Evolutionary conservation across 2,888 invertebrate species (phyloP).

Genomic region (Chrysolina oricalcia): DNA sequence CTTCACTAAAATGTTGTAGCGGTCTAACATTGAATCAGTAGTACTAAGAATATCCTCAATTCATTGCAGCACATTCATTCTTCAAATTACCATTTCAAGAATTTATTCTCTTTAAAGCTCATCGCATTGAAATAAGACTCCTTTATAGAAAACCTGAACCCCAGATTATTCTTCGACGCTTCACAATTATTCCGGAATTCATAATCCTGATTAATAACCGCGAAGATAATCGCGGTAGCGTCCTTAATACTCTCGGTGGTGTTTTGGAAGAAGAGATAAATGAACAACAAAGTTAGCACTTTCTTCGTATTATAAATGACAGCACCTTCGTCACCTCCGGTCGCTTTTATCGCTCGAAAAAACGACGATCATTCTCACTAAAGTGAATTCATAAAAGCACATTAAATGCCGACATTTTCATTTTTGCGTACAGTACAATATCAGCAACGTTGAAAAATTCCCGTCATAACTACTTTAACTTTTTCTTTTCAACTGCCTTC

Average conservation of each 20-base stretch:
- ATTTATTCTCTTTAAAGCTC: too few relatives aligned
- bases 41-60: too few relatives aligned
- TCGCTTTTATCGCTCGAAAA: constrained; percentile 1
- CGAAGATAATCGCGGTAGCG: not conserved
- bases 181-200: constrained; percentile 9
- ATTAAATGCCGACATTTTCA: constrained; percentile 9
- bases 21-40: too few relatives aligned
- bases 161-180: constrained; percentile 1
- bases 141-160: not conserved
- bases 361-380: constrained; percentile 6
- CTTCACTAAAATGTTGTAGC: too few relatives aligned
- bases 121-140: not conserved
- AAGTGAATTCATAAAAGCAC: constrained; percentile 10
- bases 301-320: constrained; percentile 19
- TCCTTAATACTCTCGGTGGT: constrained; percentile 5
- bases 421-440: not conserved
- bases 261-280: constrained; percentile 9
- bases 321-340: constrained; percentile 12
- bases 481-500: too few relatives aligned
- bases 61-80: too few relatives aligned
- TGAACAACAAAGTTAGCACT: constrained; percentile 18
- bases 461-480: not conserved
- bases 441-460: not conserved
- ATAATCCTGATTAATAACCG: constrained; percentile 15
- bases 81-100: too few relatives aligned